A percentile compares a stretch with the other conserved stretches of the same genome.
Conservation (phyloP, 1,140 invertebrate genomes). For the Cotesia typhae region DNA sequence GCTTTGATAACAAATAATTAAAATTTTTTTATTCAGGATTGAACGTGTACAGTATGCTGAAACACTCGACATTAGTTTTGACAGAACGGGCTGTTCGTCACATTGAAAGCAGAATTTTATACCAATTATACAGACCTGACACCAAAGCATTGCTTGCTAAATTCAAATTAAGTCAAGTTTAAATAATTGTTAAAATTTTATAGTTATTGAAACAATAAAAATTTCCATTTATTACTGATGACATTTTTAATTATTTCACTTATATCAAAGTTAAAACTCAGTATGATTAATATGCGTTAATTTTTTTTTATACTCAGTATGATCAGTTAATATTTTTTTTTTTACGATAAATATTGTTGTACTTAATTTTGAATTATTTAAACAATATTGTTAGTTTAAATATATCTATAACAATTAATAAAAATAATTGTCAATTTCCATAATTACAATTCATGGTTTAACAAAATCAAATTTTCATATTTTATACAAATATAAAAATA, state of each 20-base stretch:
- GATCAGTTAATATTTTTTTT: too few species aligned
- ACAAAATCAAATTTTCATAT: too few species aligned
- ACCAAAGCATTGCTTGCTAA: constrained; percentile 30
- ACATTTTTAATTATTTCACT: not conserved
- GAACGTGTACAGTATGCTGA: constrained; percentile 91
- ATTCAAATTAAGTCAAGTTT: constrained; percentile 47
- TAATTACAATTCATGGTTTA: too few species aligned
- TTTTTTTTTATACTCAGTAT: too few species aligned
- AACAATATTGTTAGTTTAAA: too few species aligned
- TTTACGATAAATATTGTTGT: too few species aligned
- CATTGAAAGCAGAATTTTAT: constrained; percentile 88
- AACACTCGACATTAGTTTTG: constrained; percentile 93
- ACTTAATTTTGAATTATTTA: too few species aligned
- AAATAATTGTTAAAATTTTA: constrained; percentile 26
- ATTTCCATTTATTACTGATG: not conserved
- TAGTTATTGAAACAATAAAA: constrained; percentile 2
- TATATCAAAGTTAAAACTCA: not conserved
- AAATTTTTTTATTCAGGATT: constrained; percentile 64
- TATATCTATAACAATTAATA: too few species aligned
- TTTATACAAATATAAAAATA: too few species aligned
- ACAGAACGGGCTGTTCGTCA: constrained; percentile 84
- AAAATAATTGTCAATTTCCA: too few species aligned
- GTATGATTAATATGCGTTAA: too few species aligned
- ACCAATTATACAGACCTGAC: constrained; percentile 76
- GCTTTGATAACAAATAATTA: constrained; percentile 15